Conservation (phyloP, 92 coral and sea anemone genomes). For the Siderastrea radians region DNA sequence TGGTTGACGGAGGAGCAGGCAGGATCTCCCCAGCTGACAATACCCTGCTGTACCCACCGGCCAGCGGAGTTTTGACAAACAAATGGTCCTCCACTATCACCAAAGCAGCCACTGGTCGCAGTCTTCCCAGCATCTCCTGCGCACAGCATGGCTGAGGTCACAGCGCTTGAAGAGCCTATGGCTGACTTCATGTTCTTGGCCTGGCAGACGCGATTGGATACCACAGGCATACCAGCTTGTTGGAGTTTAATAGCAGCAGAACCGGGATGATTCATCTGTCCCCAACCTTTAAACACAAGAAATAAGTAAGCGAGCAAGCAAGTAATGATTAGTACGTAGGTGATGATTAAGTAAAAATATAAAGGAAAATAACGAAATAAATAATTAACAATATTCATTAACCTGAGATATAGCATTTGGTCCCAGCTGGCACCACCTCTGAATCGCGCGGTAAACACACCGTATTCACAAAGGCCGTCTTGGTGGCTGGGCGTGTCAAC, state of each 20-base stretch:
- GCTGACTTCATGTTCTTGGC: constrained; percentile 5
- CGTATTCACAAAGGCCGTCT: constrained; percentile 67
- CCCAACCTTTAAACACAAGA: constrained; percentile 61
- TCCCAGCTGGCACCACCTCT: constrained; percentile 53
- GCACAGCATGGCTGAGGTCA: constrained; percentile 74
- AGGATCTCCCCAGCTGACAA: constrained; percentile 73
- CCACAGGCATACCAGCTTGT: constrained; percentile 64
- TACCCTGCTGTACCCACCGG: constrained; percentile 77
- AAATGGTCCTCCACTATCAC: constrained; percentile 80
- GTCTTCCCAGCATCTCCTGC: constrained; percentile 83
- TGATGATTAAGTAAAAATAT: neutral
- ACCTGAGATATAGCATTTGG: constrained; percentile 83
- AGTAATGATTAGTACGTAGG: neutral
- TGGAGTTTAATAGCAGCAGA: constrained; percentile 52
- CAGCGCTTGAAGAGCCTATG: neutral
- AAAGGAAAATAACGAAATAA: too few relatives aligned
- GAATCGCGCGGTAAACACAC: constrained; percentile 74
- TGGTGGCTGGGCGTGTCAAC: constrained; percentile 52
- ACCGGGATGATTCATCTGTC: constrained; percentile 65
- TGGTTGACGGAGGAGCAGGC: constrained; percentile 57
- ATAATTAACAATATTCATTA: neutral
- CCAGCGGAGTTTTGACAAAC: constrained; percentile 72
- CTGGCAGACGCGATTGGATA: constrained; percentile 59
- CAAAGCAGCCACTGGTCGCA: constrained; percentile 63
- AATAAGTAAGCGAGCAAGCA: neutral